A percentile compares a stretch with the other conserved stretches of the same genome.
Evolutionary conservation across 2,888 invertebrate species (phyloP).

Genomic region (Barypeithes pellucidus): DNA sequence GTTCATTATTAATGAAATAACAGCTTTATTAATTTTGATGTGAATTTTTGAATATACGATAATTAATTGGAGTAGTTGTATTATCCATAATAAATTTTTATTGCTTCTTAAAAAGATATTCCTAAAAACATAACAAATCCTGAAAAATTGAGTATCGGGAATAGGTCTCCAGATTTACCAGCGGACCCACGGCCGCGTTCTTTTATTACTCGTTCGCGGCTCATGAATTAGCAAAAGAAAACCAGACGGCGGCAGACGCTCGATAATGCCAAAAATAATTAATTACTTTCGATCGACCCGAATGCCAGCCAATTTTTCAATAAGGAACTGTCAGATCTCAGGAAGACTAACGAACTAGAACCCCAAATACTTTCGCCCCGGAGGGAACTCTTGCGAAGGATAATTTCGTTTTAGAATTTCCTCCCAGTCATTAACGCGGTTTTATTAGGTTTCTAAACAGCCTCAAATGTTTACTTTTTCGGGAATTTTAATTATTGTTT

Average conservation of each 20-base stretch:
- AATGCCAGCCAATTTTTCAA: constrained; percentile 78
- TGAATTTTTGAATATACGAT: too few relatives aligned
- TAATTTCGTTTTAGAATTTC: constrained; percentile 58
- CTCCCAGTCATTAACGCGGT: constrained; percentile 59
- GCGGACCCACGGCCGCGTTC: constrained; percentile 57
- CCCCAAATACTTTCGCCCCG: constrained; percentile 58
- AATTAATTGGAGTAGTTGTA: too few relatives aligned
- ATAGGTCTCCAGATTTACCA: constrained; percentile 28
- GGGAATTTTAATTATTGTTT: too few relatives aligned
- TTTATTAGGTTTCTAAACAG: constrained; percentile 58
- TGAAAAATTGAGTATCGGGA: constrained; percentile 16
- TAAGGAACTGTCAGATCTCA: constrained; percentile 69
- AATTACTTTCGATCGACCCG: constrained; percentile 80
- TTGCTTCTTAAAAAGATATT: too few relatives aligned
- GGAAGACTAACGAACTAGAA: constrained; percentile 69
- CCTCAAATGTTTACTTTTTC: constrained; percentile 50
- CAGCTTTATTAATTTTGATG: too few relatives aligned
- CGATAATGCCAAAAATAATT: constrained; percentile 84
- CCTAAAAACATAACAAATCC: too few relatives aligned
- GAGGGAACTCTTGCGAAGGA: constrained; percentile 48
- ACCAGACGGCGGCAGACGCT: constrained; percentile 72
- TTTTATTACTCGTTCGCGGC: constrained; percentile 73
- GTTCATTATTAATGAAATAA: too few relatives aligned
- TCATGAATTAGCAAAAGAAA: constrained; percentile 81
- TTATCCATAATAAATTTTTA: too few relatives aligned